Percentiles rank a stretch among this genome's conserved stretches.
phyloP scores from a whole-genome alignment of 2,113 vertebrate species.

The Ia io region DNA sequence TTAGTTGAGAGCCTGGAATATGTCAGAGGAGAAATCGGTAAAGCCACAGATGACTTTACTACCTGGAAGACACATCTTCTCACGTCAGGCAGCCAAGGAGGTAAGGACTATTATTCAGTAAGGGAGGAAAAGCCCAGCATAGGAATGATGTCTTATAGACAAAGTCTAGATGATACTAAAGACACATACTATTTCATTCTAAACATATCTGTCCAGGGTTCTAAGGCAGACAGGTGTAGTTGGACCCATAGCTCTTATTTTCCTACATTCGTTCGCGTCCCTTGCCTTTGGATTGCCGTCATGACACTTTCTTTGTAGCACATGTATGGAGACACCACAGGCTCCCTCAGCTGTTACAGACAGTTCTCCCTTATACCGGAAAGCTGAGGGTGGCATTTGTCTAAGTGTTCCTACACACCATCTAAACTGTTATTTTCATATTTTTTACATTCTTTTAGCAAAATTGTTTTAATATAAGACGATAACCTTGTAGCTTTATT shows the following conservation, averaged over 20 bases:
- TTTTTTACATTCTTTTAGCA: not conserved
- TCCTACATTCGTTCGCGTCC: not conserved
- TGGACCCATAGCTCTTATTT: not conserved
- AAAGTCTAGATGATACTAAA: not conserved
- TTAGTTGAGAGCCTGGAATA: constrained; percentile 87
- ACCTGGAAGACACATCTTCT: constrained; percentile 90
- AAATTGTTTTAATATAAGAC: not conserved
- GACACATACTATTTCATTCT: not conserved
- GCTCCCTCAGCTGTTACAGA: not conserved
- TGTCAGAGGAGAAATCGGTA: constrained; percentile 85
- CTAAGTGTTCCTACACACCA: not conserved
- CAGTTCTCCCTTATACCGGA: not conserved
- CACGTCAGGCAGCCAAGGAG: constrained; percentile 72
- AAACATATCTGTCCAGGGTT: not conserved
- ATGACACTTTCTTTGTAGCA: not conserved
- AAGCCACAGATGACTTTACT: constrained; percentile 85
- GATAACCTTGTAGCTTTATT: not conserved
- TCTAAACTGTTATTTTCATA: not conserved
- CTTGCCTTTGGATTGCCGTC: not conserved
- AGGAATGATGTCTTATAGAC: not conserved
- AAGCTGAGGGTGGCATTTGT: not conserved
- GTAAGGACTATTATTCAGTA: constrained; percentile 64
- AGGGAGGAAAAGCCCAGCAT: not conserved
- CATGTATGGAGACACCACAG: not conserved
- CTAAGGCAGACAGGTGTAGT: not conserved